Evolutionary conservation across 2,797 vertebrate species (phyloP), one percentile per base, ranked within the genome.

Genomic region (Acanthornis magna): DNA sequence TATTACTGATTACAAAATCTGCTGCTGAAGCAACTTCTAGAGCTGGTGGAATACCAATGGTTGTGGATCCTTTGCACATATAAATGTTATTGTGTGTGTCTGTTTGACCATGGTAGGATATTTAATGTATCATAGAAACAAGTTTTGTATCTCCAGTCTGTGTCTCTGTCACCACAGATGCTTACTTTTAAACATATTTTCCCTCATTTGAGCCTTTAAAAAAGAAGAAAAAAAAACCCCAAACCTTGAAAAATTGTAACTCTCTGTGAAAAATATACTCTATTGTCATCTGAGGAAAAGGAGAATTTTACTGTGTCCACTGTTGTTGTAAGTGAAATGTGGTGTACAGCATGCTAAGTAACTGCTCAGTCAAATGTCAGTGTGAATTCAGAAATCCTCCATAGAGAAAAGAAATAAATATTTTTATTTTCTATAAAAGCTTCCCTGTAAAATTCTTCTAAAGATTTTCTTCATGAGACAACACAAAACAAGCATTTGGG

Each of bases 371-470:
- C 53, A 73, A 89, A 82, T 85, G 80, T 89, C 85, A 61, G 42
- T 74, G 80, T 95, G 77, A 93, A 96, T 66, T 15, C 67, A 82
- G 53, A 89, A 88, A 86, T 90, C 79, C 83, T 94, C 80, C 81
- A 20, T 11, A 63, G 80, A 88, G 63, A 57, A 89, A 91, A 92
- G 53, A 78, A 96, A 96, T 95, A 96, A 96, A 95, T 94, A 57
- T 86, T 78, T 93, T 75, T 84, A 50, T 92, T 96, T 95, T 95
- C 77, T 76, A 77, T 90, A 58, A 96, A 94, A 90, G 91, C 63
- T 95, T 96, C 30, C 78, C 83, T 95, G 91, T 94, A 96, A 93
- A 90, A 84, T 97, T 95, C 43, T 96, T 97, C 42, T 66, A n/a
- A 93, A 70, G 40, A 30, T 75, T 84, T 94, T 83, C 65, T 89